Evolutionary conservation across 2,113 vertebrate genomes (phyloP), one percentile per base, ranked within the genome.

Genomic region (Smithornis capensis): DNA sequence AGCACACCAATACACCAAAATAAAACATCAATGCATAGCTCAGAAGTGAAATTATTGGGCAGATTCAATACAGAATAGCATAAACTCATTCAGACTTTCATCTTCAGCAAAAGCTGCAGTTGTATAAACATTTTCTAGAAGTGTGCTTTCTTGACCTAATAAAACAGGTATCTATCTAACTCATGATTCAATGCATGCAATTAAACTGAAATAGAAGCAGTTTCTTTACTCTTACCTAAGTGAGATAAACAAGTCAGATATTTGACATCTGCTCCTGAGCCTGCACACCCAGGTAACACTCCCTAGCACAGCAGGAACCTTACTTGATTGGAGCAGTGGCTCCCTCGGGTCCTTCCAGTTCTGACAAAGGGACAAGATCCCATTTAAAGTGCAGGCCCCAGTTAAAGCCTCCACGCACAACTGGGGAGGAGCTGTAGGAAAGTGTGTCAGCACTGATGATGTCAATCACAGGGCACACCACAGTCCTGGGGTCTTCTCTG

Each of bases 331-430:
- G 98, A 9, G 98, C 98, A 1, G 98, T 98, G 37, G 98, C 96
- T 84, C 98, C 98, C 9, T 98, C 98, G 0, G 98, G 97, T 29
- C 98, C 98, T 56, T 95, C 98, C 33, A 99, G 97, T 52, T 99
- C 98, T 1, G 98, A 95, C 17, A 98, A 87, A 15, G 99, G 99
- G 12, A 99, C 99, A 0, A 99, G 99, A 84, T 99, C 99, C 99
- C 99, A 99, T 64, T 99, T 99, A 96, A 99, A 99, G 97, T 99
- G 99, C 93, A 99, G 98, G n/a, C 99, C 99, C 99, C 99, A 99
- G 98, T 99, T 99, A 91, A 99, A 99, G 12, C 99, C 99, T 0
- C 99, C 99, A 2, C 99, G 97, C 70, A 99, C 99, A 4, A 99
- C 98, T 1, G 99, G 99, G 5, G 99, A 99, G 3, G 99, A 98